phyloP scores from a whole-genome alignment of 2,797 vertebrate species.

The Gorsachius magnificus region DNA sequence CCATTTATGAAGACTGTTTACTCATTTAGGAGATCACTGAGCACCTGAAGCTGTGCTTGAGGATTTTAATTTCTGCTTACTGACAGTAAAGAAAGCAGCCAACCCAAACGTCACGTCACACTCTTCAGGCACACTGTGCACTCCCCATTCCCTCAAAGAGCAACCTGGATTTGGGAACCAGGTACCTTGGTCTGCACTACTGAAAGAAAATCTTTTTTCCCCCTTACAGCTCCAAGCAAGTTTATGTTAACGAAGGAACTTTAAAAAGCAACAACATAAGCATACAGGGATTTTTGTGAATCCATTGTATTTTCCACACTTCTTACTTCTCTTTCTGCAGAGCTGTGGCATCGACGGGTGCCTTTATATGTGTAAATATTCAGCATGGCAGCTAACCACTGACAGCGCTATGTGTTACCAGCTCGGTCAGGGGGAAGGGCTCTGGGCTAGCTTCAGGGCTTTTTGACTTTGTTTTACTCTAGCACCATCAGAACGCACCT shows the following conservation, averaged over 20 bases:
- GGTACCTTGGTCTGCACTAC: not conserved
- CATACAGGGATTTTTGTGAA: not conserved
- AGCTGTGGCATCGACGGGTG: not conserved
- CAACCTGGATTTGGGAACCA: not conserved
- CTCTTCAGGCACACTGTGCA: not conserved
- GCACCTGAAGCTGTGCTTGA: not conserved
- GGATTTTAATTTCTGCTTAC: not conserved
- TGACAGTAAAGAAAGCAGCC: not conserved
- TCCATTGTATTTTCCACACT: not conserved
- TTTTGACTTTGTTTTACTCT: not conserved
- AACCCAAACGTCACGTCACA: not conserved
- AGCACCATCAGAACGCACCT: not conserved
- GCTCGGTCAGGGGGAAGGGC: not conserved
- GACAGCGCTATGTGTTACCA: not conserved
- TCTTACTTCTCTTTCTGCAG: not conserved
- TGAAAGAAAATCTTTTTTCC: not conserved
- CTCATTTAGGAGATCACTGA: not conserved
- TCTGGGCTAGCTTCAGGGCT: not conserved
- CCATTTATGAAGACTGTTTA: not conserved
- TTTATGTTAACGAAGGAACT: not conserved
- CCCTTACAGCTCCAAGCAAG: not conserved
- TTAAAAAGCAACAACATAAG: not conserved
- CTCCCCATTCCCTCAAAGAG: not conserved
- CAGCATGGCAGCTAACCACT: not conserved
- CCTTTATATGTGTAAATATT: not conserved